Base-by-base conservation (phyloP, 2,888 invertebrate species). In the Tetragonula carbonaria region DNA sequence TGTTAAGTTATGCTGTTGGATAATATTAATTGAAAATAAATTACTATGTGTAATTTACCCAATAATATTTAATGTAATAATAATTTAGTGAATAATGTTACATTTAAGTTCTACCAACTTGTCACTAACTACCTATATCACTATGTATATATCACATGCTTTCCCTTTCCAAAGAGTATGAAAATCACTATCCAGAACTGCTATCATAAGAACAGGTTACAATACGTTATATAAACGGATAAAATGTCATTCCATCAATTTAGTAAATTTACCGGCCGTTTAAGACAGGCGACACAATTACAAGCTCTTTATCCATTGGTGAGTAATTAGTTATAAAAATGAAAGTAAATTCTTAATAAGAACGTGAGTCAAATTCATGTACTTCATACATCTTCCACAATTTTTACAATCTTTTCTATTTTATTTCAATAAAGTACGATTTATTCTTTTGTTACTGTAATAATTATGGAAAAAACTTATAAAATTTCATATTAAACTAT, bases 181-280 rank as follows among this genome's bases (percentile, higher is more conserved):
- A 63, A 59, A 74, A 55, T 71, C 67, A 21, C 63, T 82, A 65
- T 23, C 14, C 38, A 73, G 53, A 8, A 57, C 11, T 21, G 4
- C 23, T 8, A 18, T 28, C 59, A 38, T 65, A 77, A 53, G 28
- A 4, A 21, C 23, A 71, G 75, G 73, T 45, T 45, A 45, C 45
- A 45, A 8, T 72, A 72, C 8, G 75, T 89, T 88, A 75, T 78
- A 72, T 65, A 85, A 89, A 68, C 62, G 0, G 4, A 18, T 13
- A 87, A 78, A 78, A 92, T 91, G 92, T 87, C 88, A 71, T 89
- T 88, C 75, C 81, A 92, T n/a, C 74, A 85, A 76, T 91, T 86
- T 45, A 90, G 88, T 71, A 73, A 77, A 45, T 86, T 90, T 50
- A 89, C 91, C 67, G 90, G 92, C 65, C 86, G 87, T 38, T 53